Evolutionary conservation across 1,140 invertebrate species (phyloP), one percentile per base, ranked within the genome.

Genomic region (Saccostrea glomerata): DNA sequence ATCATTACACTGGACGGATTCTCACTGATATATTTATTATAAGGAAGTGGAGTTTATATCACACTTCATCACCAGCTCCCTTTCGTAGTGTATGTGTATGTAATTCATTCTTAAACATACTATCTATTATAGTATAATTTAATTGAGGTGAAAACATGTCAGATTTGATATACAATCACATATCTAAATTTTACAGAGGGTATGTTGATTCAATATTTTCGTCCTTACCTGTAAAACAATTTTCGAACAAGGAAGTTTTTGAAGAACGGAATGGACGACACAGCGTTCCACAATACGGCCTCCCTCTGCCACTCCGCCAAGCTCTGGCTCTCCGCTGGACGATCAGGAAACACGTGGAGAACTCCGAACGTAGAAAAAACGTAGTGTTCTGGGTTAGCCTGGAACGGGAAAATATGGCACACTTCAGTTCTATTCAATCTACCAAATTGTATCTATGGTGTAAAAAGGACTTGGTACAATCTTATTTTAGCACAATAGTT

Each of bases 311-410:
- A 95, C 23, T 94, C 94, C 7, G 92, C 91, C 82, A 95, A 89
- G 55, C 91, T 92, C 89, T 94, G 88, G 82, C 89, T 93, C 87
- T 95, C 94, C 40, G 91, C 86, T 12, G 93, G 92, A 15, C 92
- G 90, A 82, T 94, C 92, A 4, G 90, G 90, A 60, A 92, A 92
- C 1, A 95, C 94, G 86, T 94, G 93, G 54, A 95, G 89, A 3
- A 95, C 94, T 66, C 94, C 94, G 91, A 95, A 95, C 47, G 94
- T 94, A 36, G 94, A 94, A 88, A 95, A 95, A 55, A 95, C 93
- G 91, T 93, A 95, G 85, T 95, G 94, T 70, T 94, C 94, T 30
- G 89, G 84, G 15, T 94, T 87, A 5, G 92, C 89, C 94, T 94
- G 73, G 30, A 89, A 89, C 5, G 9, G 47, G 23, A 30, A 20